These are phyloP conservation scores for Neodontobutis hainanensis DNA, from an alignment of 2,113 vertebrate species.

Conservation along the genomic window DNA sequence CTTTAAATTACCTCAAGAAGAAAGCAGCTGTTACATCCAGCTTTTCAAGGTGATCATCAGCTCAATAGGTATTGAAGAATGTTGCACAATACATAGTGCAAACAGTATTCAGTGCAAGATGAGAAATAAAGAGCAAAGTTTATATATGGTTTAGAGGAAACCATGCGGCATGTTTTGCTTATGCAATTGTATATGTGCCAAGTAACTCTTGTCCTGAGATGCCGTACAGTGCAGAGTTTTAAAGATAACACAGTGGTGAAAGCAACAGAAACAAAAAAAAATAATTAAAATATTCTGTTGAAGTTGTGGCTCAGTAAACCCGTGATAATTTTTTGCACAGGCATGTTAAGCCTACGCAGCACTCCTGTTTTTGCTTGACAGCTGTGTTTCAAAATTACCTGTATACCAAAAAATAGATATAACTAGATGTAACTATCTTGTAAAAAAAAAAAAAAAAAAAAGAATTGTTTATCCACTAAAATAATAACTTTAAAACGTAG, in stretches of 20 bases:
- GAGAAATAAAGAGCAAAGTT: neutral
- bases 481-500: too few species aligned
- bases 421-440: too few species aligned
- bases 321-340: too few species aligned
- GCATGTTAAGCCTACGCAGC: neutral
- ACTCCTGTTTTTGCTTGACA: constrained; percentile 1
- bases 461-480: too few species aligned
- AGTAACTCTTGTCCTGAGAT: constrained; percentile 3
- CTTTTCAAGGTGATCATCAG: constrained; percentile 13
- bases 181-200: constrained; percentile 7
- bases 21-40: neutral
- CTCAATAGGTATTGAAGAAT: neutral
- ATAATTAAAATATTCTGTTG: neutral
- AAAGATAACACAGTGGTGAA: neutral
- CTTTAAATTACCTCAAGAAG: neutral
- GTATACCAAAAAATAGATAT: too few species aligned
- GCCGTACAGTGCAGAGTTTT: neutral
- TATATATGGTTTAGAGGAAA: constrained; percentile 5
- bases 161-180: neutral
- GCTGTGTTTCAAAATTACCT: constrained; percentile 22
- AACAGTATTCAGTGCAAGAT: neutral
- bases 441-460: too few species aligned
- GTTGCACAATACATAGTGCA: neutral
- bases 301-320: neutral
- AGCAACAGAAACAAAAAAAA: neutral